Percentiles rank a stretch among this genome's conserved stretches.
phyloP scores from a whole-genome alignment of 2,113 vertebrate genomes.

The Siniperca knerii region DNA sequence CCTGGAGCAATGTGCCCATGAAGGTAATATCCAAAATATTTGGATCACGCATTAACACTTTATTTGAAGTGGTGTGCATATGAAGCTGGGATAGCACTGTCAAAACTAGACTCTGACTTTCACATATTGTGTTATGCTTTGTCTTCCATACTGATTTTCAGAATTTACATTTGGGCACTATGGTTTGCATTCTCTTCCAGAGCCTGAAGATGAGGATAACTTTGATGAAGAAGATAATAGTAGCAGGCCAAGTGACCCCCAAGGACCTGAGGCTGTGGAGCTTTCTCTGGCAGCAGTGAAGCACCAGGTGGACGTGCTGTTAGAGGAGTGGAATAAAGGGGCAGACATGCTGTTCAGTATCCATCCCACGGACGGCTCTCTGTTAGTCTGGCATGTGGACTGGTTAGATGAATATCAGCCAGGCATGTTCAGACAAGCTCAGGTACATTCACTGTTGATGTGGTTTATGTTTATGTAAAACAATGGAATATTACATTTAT shows the following conservation, averaged over 20 bases:
- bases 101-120: not conserved
- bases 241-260: slow-evolving; percentile 55
- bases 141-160: slow-evolving; percentile 1
- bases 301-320: slow-evolving; percentile 92
- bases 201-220: slow-evolving; percentile 69
- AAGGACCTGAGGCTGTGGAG: slow-evolving; percentile 62
- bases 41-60: not conserved
- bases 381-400: slow-evolving; percentile 97
- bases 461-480: slow-evolving; percentile 13
- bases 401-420: slow-evolving; percentile 99
- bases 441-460: slow-evolving; percentile 83
- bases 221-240: slow-evolving; percentile 66
- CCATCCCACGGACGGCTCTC: slow-evolving; percentile 96
- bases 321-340: slow-evolving; percentile 96
- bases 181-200: slow-evolving; percentile 55
- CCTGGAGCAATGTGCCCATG: slow-evolving; percentile 88
- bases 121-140: not conserved
- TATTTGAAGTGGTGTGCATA: not conserved
- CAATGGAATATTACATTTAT: not conserved
- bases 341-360: slow-evolving; percentile 99
- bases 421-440: slow-evolving; percentile 98
- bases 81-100: not conserved
- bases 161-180: not conserved
- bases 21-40: slow-evolving; percentile 88
- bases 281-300: slow-evolving; percentile 89